Evolutionary conservation across 2,797 vertebrate genomes (phyloP), one percentile per base, ranked within the genome.

Genomic region (Setipinna tenuifilis): DNA sequence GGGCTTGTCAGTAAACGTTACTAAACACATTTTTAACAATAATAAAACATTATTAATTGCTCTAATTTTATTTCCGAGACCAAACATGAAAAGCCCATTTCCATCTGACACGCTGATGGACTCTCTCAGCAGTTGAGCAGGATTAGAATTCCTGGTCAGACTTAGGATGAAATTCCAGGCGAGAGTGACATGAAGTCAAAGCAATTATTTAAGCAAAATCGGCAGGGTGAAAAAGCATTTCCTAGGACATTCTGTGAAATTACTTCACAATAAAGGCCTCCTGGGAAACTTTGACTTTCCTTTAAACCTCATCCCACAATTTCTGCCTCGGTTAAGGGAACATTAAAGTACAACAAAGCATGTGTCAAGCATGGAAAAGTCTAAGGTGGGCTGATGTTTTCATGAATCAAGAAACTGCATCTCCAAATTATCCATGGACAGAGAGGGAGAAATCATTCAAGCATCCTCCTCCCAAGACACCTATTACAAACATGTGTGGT

Each of bases 71-170:
- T 31, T 31, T 71, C 31, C 25, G 31, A 71, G 65, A 71, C 65
- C 65, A 71, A 71, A 71, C 65, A 71, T 71, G 25, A 31, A 71
- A 25, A 71, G 65, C 35, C 35, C 31, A 2, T 78, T 78, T 3
- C 71, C 71, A 21, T 78, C 17, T 78, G 17, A 44, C 71, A 19
- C 31, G 2, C 19, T 41, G 17, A 44, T 7, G 71, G 71, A 35
- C 35, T 21, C 31, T 78, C 25, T 35, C 71, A 44, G 31, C 5
- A 16, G 35, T 19, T 19, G 19, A 6, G 71, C 17, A 44, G 71
- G 71, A 78, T 78, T 78, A 44, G 71, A 78, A 78, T 78, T 78
- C 71, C 71, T 78, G 31, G 16, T 78, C 71, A 78, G 68, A 75
- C 35, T 78, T 78, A 78, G 21, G 6, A 78, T 44, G 19, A 78